Base-by-base conservation (phyloP, 2,113 vertebrate genomes). In the Amphiprion percula region DNA sequence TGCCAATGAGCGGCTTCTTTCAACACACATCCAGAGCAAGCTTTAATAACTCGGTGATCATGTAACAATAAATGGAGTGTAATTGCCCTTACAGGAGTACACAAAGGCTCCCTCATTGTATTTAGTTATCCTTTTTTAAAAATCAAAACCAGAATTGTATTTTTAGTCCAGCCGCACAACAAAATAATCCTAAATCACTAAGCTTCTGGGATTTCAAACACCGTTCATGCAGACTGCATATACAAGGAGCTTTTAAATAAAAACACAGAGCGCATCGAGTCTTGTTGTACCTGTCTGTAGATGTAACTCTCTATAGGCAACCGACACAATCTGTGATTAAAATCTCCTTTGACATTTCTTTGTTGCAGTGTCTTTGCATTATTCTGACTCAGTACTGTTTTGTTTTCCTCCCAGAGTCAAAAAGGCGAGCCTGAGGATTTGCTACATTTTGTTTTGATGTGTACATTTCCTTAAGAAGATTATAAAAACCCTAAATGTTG, bases 341-440 rank as follows among this genome's bases (percentile, higher is more conserved):
- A 91, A 90, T 90, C 85, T 86, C 70, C 76, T 83, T 55, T 87
- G 83, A 82, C 86, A 85, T 84, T 84, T 88, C 67, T 81, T 65
- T 77, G 30, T 68, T 67, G 50, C 70, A 10, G 41, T 53, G 70
- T 79, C 59, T 87, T 64, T 86, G 83, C 79, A 67, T 68, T 69
- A 54, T 56, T 67, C 55, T 10, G 75, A 72, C 33, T 67, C 60
- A 67, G 17, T 47, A 50, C 4, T 2, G 19, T 71, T 84, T 65
- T 68, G 33, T 81, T 85, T 80, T 54, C 68, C 58, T 41, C 54
- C 54, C 33, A 64, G 7, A 74, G 46, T 61, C 62, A 78, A 72
- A 85, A 90, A 68, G 66, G 74, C 62, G 78, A 85, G 70, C 30
- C 30, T 63, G 58, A 62, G 61, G 54, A 89, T 88, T 87, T 86